These are phyloP conservation scores for Eulemur rubriventer DNA, from an alignment of 2,797 vertebrate species.

Conservation along the genomic window DNA sequence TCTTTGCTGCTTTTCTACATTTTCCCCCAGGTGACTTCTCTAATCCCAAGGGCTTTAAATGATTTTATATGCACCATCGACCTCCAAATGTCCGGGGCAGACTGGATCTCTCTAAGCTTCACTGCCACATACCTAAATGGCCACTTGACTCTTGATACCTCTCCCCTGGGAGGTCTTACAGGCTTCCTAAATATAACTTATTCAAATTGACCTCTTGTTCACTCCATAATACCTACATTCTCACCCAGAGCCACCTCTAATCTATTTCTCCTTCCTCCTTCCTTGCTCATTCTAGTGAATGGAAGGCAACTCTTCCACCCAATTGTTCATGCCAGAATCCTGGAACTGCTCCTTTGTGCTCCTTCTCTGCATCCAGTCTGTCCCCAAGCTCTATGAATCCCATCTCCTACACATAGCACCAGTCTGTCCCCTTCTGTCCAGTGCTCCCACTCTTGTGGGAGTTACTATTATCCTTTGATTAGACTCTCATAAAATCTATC, in stretches of 20 bases:
- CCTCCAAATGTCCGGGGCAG: not conserved
- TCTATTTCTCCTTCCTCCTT: not conserved
- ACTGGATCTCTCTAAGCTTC: not conserved
- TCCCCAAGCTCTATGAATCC: not conserved
- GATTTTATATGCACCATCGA: not conserved
- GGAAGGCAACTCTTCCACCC: not conserved
- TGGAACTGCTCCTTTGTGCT: not conserved
- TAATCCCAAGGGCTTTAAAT: not conserved
- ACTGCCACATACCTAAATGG: not conserved
- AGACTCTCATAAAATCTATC: not conserved
- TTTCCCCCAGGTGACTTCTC: not conserved
- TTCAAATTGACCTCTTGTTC: not conserved
- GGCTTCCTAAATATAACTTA: not conserved
- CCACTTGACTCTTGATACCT: not conserved
- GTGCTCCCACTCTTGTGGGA: not conserved
- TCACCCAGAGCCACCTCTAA: not conserved
- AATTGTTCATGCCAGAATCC: not conserved
- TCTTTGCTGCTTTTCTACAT: not conserved
- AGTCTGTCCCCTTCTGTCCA: not conserved
- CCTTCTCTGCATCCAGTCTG: not conserved
- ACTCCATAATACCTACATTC: not conserved
- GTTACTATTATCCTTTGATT: not conserved
- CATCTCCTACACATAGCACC: not conserved
- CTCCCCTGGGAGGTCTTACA: not conserved
- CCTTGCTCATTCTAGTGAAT: not conserved